Evolutionary conservation across 2,888 invertebrate species (phyloP).

Genomic region (Invenusta paracnida): DNA sequence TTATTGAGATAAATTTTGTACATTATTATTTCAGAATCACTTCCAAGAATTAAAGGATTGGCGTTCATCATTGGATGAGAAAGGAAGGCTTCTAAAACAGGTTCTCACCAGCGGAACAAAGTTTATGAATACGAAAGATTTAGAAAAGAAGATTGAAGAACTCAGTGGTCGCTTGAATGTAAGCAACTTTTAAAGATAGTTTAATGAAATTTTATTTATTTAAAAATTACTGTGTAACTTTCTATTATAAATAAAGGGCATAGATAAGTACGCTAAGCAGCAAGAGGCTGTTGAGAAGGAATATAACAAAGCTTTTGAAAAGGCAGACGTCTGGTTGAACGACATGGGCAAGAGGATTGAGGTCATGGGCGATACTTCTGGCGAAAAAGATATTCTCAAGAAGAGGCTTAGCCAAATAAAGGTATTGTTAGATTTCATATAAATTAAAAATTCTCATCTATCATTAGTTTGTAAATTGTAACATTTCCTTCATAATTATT

Average conservation of each 20-base stretch:
- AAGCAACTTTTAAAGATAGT: neutral
- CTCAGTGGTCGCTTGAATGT: neutral
- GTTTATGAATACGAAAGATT: neutral
- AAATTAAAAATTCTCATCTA: too few species aligned
- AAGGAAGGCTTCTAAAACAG: neutral
- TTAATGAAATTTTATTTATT: neutral
- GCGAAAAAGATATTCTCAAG: neutral
- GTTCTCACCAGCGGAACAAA: neutral
- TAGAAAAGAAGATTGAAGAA: neutral
- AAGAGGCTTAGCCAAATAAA: neutral
- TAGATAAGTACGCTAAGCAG: too few species aligned
- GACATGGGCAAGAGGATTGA: neutral
- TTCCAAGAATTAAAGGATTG: neutral
- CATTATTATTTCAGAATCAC: neutral
- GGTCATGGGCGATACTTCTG: neutral
- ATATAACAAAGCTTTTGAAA: neutral
- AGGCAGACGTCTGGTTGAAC: neutral
- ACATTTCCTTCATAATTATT: too few species aligned
- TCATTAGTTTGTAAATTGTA: too few species aligned
- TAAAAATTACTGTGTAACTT: too few species aligned
- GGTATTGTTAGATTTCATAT: too few species aligned
- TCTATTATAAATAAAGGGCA: neutral
- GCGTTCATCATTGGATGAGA: neutral
- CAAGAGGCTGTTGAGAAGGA: neutral
- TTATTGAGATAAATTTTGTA: too few species aligned